These are phyloP conservation scores for Drosophila affinis DNA, from an alignment of 2,888 invertebrate genomes.

Conservation along the genomic window DNA sequence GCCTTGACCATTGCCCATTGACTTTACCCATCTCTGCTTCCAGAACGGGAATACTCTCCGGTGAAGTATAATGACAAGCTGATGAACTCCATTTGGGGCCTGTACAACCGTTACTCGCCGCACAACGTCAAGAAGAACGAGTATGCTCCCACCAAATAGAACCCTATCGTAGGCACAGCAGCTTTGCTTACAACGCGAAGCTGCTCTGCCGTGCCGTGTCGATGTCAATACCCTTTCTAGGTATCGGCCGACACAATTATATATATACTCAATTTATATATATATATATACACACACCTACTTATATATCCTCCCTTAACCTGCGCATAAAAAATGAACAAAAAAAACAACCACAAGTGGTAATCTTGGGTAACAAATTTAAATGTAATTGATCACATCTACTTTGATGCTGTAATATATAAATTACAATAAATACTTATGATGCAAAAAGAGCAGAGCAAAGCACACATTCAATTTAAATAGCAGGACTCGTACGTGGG, in stretches of 20 bases:
- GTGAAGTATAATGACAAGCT: slow-evolving; percentile 92
- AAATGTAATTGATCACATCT: slow-evolving; percentile 60
- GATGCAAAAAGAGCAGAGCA: slow-evolving; percentile 50
- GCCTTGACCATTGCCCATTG: not conserved
- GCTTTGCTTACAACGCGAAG: slow-evolving; percentile 30
- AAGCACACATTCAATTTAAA: slow-evolving; percentile 86
- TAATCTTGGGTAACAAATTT: slow-evolving; percentile 27
- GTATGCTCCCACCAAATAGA: slow-evolving; percentile 55
- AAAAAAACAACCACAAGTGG: not conserved
- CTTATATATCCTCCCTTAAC: slow-evolving; percentile 7
- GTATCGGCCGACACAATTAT: slow-evolving; percentile 12
- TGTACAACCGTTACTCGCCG: slow-evolving; percentile 94
- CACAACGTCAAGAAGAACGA: slow-evolving; percentile 92
- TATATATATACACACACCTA: slow-evolving; percentile 19
- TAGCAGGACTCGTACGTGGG: slow-evolving; percentile 98
- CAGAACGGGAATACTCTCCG: slow-evolving; percentile 88
- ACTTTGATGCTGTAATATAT: slow-evolving; percentile 40
- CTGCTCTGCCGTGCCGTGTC: slow-evolving; percentile 37
- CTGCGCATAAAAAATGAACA: not conserved
- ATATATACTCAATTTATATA: slow-evolving; percentile 6
- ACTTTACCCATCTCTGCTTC: slow-evolving; percentile 41
- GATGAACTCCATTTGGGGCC: slow-evolving; percentile 96
- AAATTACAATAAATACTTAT: slow-evolving; percentile 74
- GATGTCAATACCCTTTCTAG: slow-evolving; percentile 1
- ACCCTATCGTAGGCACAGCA: slow-evolving; percentile 41